Base-by-base conservation (phyloP, 2,797 vertebrate species). In the Hemitrygon akajei region DNA sequence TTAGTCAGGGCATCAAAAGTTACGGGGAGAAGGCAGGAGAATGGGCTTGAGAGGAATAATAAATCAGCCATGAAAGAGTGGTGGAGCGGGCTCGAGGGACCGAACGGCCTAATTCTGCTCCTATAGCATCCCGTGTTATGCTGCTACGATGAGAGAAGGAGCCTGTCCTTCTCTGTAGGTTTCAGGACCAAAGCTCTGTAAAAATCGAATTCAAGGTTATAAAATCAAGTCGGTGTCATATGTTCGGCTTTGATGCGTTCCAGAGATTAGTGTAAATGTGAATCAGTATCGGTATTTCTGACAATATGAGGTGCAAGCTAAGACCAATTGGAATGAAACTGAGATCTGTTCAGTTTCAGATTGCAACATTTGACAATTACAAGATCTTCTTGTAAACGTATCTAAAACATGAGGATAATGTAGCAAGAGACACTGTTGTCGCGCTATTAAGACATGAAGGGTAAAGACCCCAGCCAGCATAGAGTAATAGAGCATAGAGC, bases 271-370 rank as follows among this genome's bases (percentile, higher is more conserved):
- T 34, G 9, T 63, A 63, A 87, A 89, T 89, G 56, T 60, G 82
- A 86, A 87, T 87, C n/a, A 30, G 58, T 66, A 14, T 87, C 66
- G 60, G 58, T 87, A 60, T 87, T 34, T 66, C 30, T 34, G 30
- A 69, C 86, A 89, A 87, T 63, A 14, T 18, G 58, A n/a, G 58
- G 58, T 87, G n/a, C 84, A 87, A 87, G n/a, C 60, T 89, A 34
- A 69, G 86, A 34, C n/a, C 30, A 30, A 66, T 66, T 89, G 86
- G 16, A 89, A 34, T 66, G 58, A 18, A 89, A 66, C 37, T 6
- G 63, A 34, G 86, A 66, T 34, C 16, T 89, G 86, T 89, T 69
- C 86, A 37, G n/a, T 69, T 89, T 37, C 60, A 89, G 20, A 89
- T 9, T 34, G 34, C 34, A 69, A 89, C 7, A 69, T 66, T 89